Base-by-base conservation (phyloP, 2,113 vertebrate species). In the Bubalus kerabau region DNA sequence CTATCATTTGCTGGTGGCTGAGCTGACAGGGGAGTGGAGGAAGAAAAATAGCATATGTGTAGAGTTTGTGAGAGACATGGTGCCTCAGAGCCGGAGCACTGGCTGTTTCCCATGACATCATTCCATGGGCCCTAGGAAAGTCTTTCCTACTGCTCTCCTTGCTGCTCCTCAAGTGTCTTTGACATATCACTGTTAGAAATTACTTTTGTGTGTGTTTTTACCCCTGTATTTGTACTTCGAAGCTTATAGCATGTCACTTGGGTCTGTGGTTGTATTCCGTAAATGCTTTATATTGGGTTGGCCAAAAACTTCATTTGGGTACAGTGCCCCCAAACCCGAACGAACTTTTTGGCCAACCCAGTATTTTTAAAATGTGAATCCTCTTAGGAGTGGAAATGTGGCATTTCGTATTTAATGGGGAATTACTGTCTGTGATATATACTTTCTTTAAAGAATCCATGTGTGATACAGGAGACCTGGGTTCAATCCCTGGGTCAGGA, bases 291-390 rank as follows among this genome's bases (percentile, higher is more conserved):
- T 91, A 43, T 95, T 87, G 71, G 36, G 23, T 43, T 76, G 71
- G 71, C 23, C 71, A 76, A 43, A 7, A 43, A 26, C 11, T 43
- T 76, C 12, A 0, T 2, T 43, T 0, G 23, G 3, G 71, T 14
- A 14, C 23, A 43, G 40, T 0, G 23, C 3, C 3, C 40, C 3
- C 3, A 43, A 26, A 43, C 71, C 40, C 12, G 2, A 76, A 43
- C 0, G 23, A 76, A 26, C 71, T 7, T 76, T 43, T 43, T 76
- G 6, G 71, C 12, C 36, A 76, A 76, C 21, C 12, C 36, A 43
- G 36, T 90, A 64, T 94, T 97, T 93, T 83, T 50, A 57, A 94
- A 96, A 48, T 78, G 78, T 32, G 26, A 87, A 87, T 96, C 19
- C 32, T 78, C 10, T 67, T 87, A 76, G n/a, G 46, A 87, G 59